Percentiles rank a stretch among this genome's conserved stretches.
Conservation (phyloP, 1,140 invertebrate species). For the Dendroctonus valens region DNA sequence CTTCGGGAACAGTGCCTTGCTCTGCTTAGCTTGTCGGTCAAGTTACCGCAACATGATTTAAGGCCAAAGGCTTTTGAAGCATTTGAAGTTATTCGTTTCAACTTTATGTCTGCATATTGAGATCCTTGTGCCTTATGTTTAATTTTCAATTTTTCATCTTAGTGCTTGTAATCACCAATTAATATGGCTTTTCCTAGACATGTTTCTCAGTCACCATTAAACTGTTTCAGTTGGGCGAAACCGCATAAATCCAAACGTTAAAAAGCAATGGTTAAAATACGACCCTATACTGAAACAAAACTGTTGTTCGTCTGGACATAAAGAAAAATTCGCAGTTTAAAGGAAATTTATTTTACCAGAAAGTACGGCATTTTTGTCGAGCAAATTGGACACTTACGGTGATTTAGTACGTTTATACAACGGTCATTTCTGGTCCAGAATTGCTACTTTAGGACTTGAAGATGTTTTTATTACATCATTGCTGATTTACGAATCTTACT, state of each 20-base stretch:
- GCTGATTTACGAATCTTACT: too few species aligned
- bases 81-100: too few species aligned
- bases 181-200: too few species aligned
- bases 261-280: slow-evolving; percentile 24
- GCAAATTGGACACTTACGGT: slow-evolving; percentile 33
- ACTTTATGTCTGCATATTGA: too few species aligned
- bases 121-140: too few species aligned
- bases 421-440: slow-evolving; percentile 26
- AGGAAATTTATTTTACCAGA: slow-evolving; percentile 30
- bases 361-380: slow-evolving; percentile 33
- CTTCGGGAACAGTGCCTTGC: too few species aligned
- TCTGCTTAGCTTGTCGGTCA: too few species aligned
- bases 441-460: slow-evolving; percentile 13
- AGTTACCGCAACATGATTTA: too few species aligned
- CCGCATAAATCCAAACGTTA: slow-evolving; percentile 19
- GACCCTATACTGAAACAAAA: slow-evolving; percentile 27
- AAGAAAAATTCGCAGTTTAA: slow-evolving; percentile 31
- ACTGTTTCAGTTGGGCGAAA: not conserved
- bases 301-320: slow-evolving; percentile 25
- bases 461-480: slow-evolving; percentile 11
- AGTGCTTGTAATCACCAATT: too few species aligned
- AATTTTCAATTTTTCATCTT: too few species aligned
- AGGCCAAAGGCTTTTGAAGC: too few species aligned
- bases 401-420: slow-evolving; percentile 27
- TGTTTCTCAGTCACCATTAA: too few species aligned